Conservation (phyloP, 2,797 vertebrate species). For the Cottoperca gobio region DNA sequence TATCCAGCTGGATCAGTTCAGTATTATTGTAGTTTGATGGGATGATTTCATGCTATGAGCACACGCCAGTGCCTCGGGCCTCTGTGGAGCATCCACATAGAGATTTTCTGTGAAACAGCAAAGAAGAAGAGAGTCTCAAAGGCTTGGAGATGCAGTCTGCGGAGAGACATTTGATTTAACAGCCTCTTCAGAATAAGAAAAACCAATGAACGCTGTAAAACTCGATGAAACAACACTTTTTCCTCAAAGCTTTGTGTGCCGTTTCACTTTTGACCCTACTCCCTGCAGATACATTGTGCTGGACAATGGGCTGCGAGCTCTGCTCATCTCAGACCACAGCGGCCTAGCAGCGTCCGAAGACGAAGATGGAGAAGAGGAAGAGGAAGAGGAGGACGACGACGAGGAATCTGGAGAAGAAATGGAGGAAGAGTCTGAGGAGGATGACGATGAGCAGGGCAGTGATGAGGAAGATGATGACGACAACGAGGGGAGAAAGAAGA, state of each 20-base stretch:
- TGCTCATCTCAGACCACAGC: constrained; percentile 95
- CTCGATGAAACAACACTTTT: neutral
- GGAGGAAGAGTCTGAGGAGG: constrained; percentile 83
- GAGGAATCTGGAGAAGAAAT: constrained; percentile 85
- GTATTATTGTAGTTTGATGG: constrained; percentile 55
- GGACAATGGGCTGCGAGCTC: constrained; percentile 90
- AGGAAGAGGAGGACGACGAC: constrained; percentile 84
- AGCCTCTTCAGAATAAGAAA: constrained; percentile 6
- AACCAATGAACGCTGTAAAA: constrained; percentile 15
- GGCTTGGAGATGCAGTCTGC: constrained; percentile 38
- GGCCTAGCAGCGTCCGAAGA: constrained; percentile 76
- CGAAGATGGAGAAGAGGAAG: constrained; percentile 74
- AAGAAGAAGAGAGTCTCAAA: constrained; percentile 37
- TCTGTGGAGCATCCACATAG: constrained; percentile 39
- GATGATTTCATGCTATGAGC: constrained; percentile 70
- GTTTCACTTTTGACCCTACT: constrained; percentile 32
- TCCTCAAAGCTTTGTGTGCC: neutral
- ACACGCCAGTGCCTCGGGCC: constrained; percentile 56
- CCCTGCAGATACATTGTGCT: constrained; percentile 89
- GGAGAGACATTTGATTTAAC: constrained; percentile 46
- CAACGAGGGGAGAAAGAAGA: constrained; percentile 86
- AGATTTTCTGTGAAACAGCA: constrained; percentile 48
- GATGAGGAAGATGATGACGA: constrained; percentile 86
- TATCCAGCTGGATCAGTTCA: constrained; percentile 50
- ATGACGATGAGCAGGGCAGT: constrained; percentile 78